Percentiles rank a stretch among this genome's conserved stretches.
These are phyloP conservation scores for Alosa alosa DNA, from an alignment of 2,113 vertebrate species.

Conservation along the genomic window DNA sequence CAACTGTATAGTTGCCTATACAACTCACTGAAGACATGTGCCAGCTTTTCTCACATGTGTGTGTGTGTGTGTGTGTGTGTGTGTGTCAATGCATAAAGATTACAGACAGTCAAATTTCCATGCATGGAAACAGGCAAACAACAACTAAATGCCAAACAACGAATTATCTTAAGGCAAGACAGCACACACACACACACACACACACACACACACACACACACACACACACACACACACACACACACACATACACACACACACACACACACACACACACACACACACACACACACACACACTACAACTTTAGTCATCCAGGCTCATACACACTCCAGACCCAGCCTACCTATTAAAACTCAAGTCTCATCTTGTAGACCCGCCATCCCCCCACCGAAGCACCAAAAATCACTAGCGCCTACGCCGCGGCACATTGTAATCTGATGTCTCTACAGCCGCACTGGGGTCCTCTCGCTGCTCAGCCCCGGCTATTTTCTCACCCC, in stretches of 20 bases:
- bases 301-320: not conserved
- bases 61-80: not conserved
- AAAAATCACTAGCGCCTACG: not conserved
- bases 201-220: not conserved
- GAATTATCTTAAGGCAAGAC: not conserved
- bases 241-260: not conserved
- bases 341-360: not conserved
- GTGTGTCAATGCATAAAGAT: not conserved
- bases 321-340: not conserved
- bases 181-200: not conserved
- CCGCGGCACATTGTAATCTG: not conserved
- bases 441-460: not conserved
- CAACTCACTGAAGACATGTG: not conserved
- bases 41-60: not conserved
- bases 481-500: not conserved
- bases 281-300: not conserved
- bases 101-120: not conserved
- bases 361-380: not conserved
- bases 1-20: not conserved
- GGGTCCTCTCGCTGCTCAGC: not conserved
- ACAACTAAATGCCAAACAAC: not conserved
- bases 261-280: not conserved
- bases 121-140: not conserved
- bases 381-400: not conserved
- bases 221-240: no score